Evolutionary conservation across 2,113 vertebrate species (phyloP), one percentile per base, ranked within the genome.

Genomic region (Toxotes jaculatrix): DNA sequence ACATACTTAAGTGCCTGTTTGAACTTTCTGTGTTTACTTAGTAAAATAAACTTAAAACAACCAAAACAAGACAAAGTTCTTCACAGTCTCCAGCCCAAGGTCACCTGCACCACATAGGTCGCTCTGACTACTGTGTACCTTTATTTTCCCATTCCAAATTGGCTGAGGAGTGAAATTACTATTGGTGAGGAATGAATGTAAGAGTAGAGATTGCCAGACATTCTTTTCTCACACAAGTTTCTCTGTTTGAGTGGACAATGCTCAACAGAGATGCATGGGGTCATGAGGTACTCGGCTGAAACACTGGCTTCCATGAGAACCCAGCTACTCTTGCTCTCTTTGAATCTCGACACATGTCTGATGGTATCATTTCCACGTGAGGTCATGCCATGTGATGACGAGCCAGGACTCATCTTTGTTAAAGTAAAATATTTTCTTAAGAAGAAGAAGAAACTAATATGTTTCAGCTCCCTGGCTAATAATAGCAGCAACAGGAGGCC

Each of bases 331-430:
- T 45, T 6, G 5, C 59, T 80, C 14, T 10, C 51, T 65, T 47
- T 82, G 36, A 67, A 55, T 84, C 42, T n/a, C 42, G 3, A 75
- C 84, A 92, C 87, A 86, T 70, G 85, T 77, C 72, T 61, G 71
- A 87, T 19, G 84, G 70, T 62, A 61, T 75, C 38, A 64, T 63
- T 68, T 51, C 67, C 90, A 93, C 65, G 84, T 93, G 93, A 95
- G 74, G 69, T 84, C 63, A 32, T 19, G 62, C 27, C 83, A 82
- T 60, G 64, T 47, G 60, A 67, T 31, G 47, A 82, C 0, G 56
- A 78, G 66, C 69, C 68, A 63, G 45, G 21, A 23, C 74, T 86
- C 63, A 11, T 53, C 21, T 70, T 79, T 81, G 60, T 79, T 79
- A 79, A 56, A 70, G 64, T 63, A 53, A 67, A 79, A 61, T 31